Percentiles rank a stretch among this genome's conserved stretches.
These are phyloP conservation scores for Lerema accius DNA, from an alignment of 1,140 invertebrate species.

Conservation along the genomic window DNA sequence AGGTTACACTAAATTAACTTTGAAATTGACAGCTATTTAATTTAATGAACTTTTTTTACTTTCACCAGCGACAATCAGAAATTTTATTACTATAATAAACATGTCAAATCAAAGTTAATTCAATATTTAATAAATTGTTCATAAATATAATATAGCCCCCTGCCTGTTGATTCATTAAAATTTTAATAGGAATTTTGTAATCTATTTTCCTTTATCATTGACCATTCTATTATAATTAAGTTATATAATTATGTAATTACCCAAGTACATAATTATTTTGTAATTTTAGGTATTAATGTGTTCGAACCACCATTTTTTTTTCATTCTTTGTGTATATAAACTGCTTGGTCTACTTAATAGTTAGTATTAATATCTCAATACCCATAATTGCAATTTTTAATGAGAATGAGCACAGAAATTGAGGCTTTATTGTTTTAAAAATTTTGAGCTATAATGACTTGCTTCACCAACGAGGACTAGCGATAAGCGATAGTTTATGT, in stretches of 20 bases:
- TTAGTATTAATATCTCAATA: constrained; percentile 20
- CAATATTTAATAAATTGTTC: too few species aligned
- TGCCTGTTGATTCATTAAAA: not conserved
- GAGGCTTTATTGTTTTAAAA: not conserved
- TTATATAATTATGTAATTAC: constrained; percentile 29
- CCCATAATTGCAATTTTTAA: not conserved
- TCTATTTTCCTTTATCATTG: not conserved
- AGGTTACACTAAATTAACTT: not conserved
- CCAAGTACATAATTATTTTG: constrained; percentile 43
- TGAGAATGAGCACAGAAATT: not conserved
- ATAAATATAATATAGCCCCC: too few species aligned
- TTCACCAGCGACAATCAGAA: too few species aligned
- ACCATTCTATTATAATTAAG: constrained; percentile 1
- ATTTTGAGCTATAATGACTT: not conserved
- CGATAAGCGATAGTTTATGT: too few species aligned
- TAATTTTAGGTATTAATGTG: constrained; percentile 54
- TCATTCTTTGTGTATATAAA: constrained; percentile 71
- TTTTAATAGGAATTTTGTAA: constrained; percentile 16
- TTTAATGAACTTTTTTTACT: too few species aligned
- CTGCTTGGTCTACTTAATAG: constrained; percentile 50
- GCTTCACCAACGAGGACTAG: not conserved
- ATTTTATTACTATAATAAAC: too few species aligned
- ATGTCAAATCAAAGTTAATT: constrained; percentile 2
- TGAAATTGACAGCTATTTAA: too few species aligned
- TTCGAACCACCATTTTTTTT: constrained; percentile 68